phyloP scores from a whole-genome alignment of 2,888 invertebrate species.

The Octodonta nipae region DNA sequence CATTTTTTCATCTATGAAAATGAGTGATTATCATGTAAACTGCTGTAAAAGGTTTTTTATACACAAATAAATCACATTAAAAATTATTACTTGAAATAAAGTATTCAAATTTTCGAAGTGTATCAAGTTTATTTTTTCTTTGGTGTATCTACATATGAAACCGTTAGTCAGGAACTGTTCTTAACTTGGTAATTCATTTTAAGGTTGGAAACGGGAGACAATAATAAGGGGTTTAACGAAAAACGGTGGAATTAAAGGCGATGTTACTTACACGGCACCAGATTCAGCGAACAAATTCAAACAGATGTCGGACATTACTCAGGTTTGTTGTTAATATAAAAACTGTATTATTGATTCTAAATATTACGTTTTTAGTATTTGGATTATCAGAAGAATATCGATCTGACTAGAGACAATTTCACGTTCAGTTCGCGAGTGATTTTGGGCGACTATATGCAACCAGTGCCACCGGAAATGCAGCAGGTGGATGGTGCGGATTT shows the following conservation, averaged over 20 bases:
- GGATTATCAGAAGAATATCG: conserved; percentile 44
- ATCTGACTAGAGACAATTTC: conserved; percentile 75
- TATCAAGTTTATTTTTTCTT: too few species aligned
- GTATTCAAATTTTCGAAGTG: too few species aligned
- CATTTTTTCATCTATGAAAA: too few species aligned
- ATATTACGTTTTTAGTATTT: conserved; percentile 49
- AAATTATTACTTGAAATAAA: too few species aligned
- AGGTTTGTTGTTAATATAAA: too few species aligned
- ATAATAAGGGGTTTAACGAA: conserved; percentile 76
- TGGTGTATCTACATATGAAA: too few species aligned
- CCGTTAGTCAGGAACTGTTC: too few species aligned
- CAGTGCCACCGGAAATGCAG: conserved; percentile 46
- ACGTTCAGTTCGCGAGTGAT: conserved; percentile 80
- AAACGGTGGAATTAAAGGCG: conserved; percentile 79
- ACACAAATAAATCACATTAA: too few species aligned
- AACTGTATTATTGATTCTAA: too few species aligned
- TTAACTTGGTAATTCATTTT: too few species aligned
- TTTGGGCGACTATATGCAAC: conserved; percentile 83
- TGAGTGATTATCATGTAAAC: too few species aligned
- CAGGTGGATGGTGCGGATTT: conserved; percentile 56
- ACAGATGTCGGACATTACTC: conserved; percentile 50
- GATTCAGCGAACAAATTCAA: conserved; percentile 47
- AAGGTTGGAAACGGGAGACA: conserved; percentile 87
- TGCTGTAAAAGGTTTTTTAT: too few species aligned
- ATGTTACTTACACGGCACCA: conserved; percentile 75